Evolutionary conservation across 64 coral and sea anemone species (phyloP).

Genomic region (Stichodactyla helianthus): DNA sequence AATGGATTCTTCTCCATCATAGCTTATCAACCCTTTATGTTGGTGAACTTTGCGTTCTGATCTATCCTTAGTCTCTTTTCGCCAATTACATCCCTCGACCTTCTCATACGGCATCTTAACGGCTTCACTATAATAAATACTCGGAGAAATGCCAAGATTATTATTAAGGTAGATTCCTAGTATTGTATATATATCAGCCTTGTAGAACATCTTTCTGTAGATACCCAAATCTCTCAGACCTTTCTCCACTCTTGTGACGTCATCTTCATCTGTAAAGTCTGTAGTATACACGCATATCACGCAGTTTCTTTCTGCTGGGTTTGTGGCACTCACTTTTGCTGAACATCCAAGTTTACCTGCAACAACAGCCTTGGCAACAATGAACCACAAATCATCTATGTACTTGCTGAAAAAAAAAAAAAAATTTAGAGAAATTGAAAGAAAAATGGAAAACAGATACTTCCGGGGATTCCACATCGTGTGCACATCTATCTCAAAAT

Average conservation of each 20-base stretch:
- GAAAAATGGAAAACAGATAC: no score
- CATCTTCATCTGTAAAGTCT: conserved; percentile 21
- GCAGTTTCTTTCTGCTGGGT: not conserved
- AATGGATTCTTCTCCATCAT: not conserved
- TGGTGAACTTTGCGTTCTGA: not conserved
- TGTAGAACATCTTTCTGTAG: not conserved
- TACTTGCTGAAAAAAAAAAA: not conserved
- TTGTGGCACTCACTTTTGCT: conserved; percentile 7
- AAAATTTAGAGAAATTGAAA: not conserved
- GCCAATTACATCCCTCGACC: not conserved
- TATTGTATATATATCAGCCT: conserved; percentile 29
- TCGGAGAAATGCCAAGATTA: not conserved
- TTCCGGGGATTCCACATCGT: no score
- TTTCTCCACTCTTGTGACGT: not conserved
- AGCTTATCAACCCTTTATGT: not conserved
- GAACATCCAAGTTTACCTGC: not conserved
- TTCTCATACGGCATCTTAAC: not conserved
- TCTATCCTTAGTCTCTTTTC: not conserved
- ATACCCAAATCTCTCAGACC: not conserved
- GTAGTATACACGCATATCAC: conserved; percentile 18
- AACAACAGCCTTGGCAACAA: not conserved
- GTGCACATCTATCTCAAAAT: no score
- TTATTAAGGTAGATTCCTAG: not conserved
- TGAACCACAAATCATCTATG: not conserved
- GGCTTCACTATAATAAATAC: not conserved